phyloP scores from a whole-genome alignment of 2,797 vertebrate species.

The Rhabdophis nuchalis region DNA sequence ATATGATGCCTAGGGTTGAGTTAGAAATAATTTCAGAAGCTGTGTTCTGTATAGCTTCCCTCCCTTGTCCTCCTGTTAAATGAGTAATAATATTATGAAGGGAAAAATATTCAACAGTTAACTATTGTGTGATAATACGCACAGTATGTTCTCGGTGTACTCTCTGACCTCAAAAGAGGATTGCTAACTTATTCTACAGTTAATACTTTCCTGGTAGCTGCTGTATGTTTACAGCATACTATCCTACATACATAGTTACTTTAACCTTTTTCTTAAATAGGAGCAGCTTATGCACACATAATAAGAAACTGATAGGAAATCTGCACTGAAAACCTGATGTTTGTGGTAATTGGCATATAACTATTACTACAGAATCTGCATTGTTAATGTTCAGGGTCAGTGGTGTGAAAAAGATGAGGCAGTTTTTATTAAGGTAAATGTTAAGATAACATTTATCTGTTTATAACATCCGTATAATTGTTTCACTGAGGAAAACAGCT shows the following conservation, averaged over 20 bases:
- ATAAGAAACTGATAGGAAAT: neutral
- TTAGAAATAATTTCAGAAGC: neutral
- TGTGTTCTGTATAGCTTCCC: neutral
- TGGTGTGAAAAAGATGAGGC: neutral
- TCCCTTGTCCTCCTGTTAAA: neutral
- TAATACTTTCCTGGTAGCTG: neutral
- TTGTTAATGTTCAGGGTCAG: neutral
- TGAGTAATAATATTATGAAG: neutral
- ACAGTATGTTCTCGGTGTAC: neutral
- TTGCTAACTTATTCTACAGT: neutral
- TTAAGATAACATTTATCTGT: neutral
- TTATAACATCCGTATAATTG: neutral
- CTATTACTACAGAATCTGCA: neutral
- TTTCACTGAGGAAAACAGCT: neutral
- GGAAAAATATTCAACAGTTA: neutral
- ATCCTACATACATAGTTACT: neutral
- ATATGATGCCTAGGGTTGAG: neutral
- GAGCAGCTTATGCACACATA: neutral
- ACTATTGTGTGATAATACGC: neutral
- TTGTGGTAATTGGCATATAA: neutral
- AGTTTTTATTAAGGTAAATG: neutral
- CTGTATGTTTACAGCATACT: neutral
- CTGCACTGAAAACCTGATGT: neutral
- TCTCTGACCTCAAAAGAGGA: neutral
- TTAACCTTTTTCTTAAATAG: neutral